Evolutionary conservation across 2,797 vertebrate genomes (phyloP), one percentile per base, ranked within the genome.

Genomic region (Sparidentex hasta): DNA sequence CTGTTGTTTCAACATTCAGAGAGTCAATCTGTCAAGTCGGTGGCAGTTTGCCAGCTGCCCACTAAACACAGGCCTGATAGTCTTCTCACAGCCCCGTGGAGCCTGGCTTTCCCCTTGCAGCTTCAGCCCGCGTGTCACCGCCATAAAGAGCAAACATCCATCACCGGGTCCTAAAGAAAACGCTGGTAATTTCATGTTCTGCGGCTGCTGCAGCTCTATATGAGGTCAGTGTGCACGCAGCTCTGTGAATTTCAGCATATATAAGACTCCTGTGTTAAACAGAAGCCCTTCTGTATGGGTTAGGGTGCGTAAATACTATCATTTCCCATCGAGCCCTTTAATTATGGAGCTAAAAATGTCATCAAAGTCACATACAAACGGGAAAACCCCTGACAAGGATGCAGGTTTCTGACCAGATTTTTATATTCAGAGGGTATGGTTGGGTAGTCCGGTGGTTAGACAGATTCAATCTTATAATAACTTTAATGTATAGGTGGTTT

Each of bases 1-100:
- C 74, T 81, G 88, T 89, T 88, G 80, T 88, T 84, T 90, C 83
- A 87, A 84, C 63, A 75, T 77, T 83, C 59, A 0, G 69, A 64
- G 54, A 91, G 83, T 92, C 85, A 79, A 89, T 93, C 87, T 77
- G 88, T 92, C 90, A 92, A 71, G 66, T 21, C 8, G 56, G 72
- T 89, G 92, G 88, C 81, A 27, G 80, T 66, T 80, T 78, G 86
- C 90, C 90, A 93, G 83, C 77, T 88, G 81, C 88, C 89, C 84
- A 74, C 90, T 92, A 92, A 93, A 92, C 87, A 91, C 87, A 87
- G 80, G 77, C 84, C 82, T 75, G 80, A 85, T 77, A 44, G 77
- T 79, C 82, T 69, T 78, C 82, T 83, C 72, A 57, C 86, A 77
- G 77, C 76, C 79, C 76, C 56, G 48, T 64, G 71, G 80, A 91